Conservation (phyloP, 2,797 vertebrate species). For the Coregonus sp. region DNA sequence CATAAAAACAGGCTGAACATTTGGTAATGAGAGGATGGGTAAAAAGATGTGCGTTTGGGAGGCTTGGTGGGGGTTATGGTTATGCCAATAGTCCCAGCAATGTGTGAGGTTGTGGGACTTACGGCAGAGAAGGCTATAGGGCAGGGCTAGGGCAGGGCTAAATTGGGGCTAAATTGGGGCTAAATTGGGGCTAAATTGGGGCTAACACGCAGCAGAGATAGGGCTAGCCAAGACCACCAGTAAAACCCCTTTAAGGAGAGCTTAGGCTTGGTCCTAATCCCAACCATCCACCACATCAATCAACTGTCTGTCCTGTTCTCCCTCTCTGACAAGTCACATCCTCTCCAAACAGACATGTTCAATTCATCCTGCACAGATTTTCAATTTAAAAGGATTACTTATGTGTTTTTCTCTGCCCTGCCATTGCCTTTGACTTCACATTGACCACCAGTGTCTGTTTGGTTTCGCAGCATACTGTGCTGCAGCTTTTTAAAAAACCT, state of each 20-base stretch:
- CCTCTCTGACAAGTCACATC: slow-evolving; percentile 40
- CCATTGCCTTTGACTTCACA: not conserved
- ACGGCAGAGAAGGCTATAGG: slow-evolving; percentile 11
- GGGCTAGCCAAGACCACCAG: not conserved
- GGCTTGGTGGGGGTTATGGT: not conserved
- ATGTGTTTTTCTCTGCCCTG: not conserved
- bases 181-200: too few species aligned
- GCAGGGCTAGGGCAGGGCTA: too few species aligned
- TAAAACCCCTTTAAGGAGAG: slow-evolving; percentile 32
- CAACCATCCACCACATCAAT: slow-evolving; percentile 30
- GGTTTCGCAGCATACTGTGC: slow-evolving; percentile 5
- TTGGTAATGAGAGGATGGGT: not conserved
- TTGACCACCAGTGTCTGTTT: not conserved
- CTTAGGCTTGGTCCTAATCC: slow-evolving; percentile 20
- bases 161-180: too few species aligned
- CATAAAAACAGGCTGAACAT: not conserved
- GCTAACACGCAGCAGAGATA: slow-evolving; percentile 1
- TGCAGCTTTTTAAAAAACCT: slow-evolving; percentile 35
- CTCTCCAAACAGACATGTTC: slow-evolving; percentile 44
- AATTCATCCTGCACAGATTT: slow-evolving; percentile 39
- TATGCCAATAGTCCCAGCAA: not conserved
- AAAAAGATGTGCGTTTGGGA: not conserved
- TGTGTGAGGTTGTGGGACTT: not conserved
- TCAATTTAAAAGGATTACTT: slow-evolving; percentile 49
- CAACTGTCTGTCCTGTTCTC: slow-evolving; percentile 19